These are phyloP conservation scores for Proteles cristata DNA, from an alignment of 2,113 vertebrate genomes.

Conservation along the genomic window DNA sequence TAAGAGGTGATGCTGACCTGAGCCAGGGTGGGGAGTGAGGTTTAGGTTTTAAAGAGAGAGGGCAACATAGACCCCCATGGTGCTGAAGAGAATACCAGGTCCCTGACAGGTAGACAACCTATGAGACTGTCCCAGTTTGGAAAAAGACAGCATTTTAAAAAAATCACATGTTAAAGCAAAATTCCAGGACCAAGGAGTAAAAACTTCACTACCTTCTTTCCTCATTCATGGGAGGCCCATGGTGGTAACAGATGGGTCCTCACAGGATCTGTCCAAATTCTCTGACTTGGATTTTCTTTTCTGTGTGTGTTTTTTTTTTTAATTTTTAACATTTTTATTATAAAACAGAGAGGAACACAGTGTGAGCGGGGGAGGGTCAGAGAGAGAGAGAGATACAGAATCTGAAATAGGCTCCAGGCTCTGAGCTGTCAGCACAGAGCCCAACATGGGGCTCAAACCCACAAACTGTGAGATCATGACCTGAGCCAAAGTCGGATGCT, in stretches of 20 bases:
- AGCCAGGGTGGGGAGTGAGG: neutral
- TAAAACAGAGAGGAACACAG: too few species aligned
- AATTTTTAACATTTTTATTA: too few species aligned
- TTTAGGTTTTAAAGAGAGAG: neutral
- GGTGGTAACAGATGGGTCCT: constrained; percentile 67
- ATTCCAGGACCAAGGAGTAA: neutral
- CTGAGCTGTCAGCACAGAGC: too few species aligned
- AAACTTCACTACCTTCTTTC: neutral
- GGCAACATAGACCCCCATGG: neutral
- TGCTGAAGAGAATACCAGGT: neutral
- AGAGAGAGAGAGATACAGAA: too few species aligned
- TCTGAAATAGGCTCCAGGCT: too few species aligned
- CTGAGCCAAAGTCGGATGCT: too few species aligned
- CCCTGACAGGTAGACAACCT: neutral
- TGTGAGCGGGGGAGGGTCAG: too few species aligned
- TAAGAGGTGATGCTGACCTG: neutral
- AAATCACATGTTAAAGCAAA: constrained; percentile 18
- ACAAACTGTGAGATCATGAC: too few species aligned
- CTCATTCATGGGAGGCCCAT: neutral
- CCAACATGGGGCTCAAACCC: too few species aligned
- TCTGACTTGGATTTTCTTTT: constrained; percentile 79
- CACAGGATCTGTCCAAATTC: constrained; percentile 45
- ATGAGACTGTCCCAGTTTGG: neutral
- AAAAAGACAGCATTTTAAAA: neutral
- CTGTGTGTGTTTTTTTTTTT: too few species aligned